Base-by-base conservation (phyloP, 2,888 invertebrate genomes). In the Chironomus tentans region DNA sequence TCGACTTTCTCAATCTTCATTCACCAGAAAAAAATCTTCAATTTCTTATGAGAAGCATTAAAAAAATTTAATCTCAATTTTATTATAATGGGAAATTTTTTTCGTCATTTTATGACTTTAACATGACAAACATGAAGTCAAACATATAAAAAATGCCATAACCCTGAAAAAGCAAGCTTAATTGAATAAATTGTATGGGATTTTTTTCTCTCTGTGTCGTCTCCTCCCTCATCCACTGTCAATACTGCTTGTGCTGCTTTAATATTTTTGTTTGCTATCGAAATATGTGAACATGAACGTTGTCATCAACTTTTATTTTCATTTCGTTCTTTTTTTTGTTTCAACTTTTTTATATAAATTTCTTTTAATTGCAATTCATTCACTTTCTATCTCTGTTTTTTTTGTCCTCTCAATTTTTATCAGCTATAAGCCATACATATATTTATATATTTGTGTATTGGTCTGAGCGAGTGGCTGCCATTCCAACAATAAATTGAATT, bases 111-210 rank as follows among this genome's bases (percentile, higher is more conserved):
- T 61, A 72, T 38, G 72, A 72, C 28, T 65, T 38, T 24, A 61
- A 72, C 72, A 72, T 72, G 61, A 72, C 61, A 72, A 56, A 56
- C 56, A 56, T 56, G 56, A 15, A 56, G 15, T 56, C 15, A 18
- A 18, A 56, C 56, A 71, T 61, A n/a, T 24, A 56, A 46, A 46
- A 46, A 21, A 28, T 21, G n/a, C 22, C 50, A 71, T 24, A 56
- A 71, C 48, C 65, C 65, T 65, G 65, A 71, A 38, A 68, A 70
- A 70, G 47, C 12, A 65, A 65, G 56, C 22, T 72, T 72, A 72
- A 72, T 72, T 72, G 72, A 72, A 72, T 72, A 61, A 72, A 72
- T 72, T 72, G 72, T 72, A 62, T 72, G 72, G 72, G 61, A 72
- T 72, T 72, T 72, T 65, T 62, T 46, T 62, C 22, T 24, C n/a